These are phyloP conservation scores for Calliopsis andreniformis DNA, from an alignment of 1,140 invertebrate genomes.

Conservation along the genomic window DNA sequence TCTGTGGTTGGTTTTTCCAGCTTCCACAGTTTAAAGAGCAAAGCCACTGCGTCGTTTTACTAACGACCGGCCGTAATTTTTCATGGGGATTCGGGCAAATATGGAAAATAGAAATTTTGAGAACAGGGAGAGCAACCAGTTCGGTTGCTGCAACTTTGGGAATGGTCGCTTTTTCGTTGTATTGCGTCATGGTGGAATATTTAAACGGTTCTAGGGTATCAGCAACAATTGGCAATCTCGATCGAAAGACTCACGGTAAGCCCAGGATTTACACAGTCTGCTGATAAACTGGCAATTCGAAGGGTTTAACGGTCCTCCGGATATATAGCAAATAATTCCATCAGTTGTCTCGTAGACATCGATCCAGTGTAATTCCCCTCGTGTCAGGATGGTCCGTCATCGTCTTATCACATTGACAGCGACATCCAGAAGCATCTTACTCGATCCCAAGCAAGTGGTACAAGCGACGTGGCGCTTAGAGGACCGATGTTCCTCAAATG, in stretches of 20 bases:
- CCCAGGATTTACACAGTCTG: no score
- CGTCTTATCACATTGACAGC: conserved; percentile 7
- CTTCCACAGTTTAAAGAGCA: conserved; percentile 5
- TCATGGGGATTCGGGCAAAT: conserved; percentile 36
- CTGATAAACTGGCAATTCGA: no score
- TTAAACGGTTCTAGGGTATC: not conserved
- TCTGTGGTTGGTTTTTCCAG: conserved; percentile 21
- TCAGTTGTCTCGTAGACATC: not conserved
- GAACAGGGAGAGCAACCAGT: not conserved
- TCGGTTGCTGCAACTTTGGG: not conserved
- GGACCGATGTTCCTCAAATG: conserved; percentile 40
- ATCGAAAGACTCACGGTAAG: not conserved
- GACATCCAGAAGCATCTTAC: not conserved
- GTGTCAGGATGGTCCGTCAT: not conserved
- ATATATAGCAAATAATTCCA: not conserved
- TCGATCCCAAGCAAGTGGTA: not conserved
- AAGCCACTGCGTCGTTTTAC: conserved; percentile 11
- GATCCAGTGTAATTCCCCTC: not conserved
- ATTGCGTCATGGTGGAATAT: not conserved
- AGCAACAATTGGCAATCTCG: not conserved
- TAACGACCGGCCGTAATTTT: conserved; percentile 44
- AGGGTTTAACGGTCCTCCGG: no score
- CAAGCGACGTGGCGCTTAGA: conserved; percentile 17
- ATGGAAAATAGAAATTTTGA: conserved; percentile 19
- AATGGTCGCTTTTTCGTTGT: not conserved